Evolutionary conservation across 2,113 vertebrate species (phyloP).

Genomic region (Thermophis baileyi): DNA sequence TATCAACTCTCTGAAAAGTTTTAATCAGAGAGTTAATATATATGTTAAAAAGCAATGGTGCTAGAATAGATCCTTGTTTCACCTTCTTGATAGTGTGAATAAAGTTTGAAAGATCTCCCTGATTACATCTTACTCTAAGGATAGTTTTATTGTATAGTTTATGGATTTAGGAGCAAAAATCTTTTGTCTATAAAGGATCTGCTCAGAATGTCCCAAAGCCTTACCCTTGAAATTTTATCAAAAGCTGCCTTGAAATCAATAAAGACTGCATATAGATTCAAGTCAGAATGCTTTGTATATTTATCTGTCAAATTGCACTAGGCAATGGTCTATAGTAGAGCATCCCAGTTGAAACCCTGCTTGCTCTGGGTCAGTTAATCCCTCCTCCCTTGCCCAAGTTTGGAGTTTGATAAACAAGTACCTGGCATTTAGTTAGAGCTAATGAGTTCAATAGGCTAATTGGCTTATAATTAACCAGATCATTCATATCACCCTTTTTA

Average conservation of each 20-base stretch:
- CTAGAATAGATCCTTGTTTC: background rate
- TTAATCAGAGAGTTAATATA: background rate
- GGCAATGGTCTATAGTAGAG: background rate
- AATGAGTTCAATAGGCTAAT: background rate
- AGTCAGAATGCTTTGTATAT: background rate
- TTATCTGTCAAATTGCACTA: background rate
- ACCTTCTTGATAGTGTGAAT: background rate
- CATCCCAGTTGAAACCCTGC: background rate
- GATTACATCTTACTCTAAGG: background rate
- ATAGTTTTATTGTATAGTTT: background rate
- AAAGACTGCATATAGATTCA: background rate
- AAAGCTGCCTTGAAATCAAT: background rate
- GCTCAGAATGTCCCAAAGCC: background rate
- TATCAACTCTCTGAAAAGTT: background rate
- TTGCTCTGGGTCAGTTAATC: background rate
- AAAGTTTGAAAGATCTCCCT: background rate
- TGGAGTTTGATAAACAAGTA: background rate
- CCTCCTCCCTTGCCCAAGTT: background rate
- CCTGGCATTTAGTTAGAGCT: background rate
- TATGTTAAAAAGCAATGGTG: background rate
- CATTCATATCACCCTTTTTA: background rate
- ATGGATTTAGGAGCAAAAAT: background rate
- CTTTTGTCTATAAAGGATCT: background rate
- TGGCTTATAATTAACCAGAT: background rate
- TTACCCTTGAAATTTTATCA: background rate